A percentile compares a stretch with the other conserved stretches of the same genome.
These are phyloP conservation scores for Centropus bengalensis DNA, from an alignment of 2,113 vertebrate species.

Conservation along the genomic window DNA sequence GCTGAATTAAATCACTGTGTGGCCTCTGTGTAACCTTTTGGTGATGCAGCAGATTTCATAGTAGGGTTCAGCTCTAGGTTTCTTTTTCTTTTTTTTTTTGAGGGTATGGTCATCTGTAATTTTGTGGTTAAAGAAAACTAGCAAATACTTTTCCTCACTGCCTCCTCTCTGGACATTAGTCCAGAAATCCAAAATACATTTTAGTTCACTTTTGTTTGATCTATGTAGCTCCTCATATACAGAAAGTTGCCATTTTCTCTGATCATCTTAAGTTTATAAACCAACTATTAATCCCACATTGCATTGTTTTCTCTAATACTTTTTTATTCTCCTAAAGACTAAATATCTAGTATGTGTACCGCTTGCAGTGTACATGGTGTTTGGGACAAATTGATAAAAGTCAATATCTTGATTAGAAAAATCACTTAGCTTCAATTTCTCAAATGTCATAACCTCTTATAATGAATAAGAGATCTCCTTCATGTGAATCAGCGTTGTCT, in stretches of 20 bases:
- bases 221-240: not conserved
- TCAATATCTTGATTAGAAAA: constrained; percentile 19
- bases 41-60: not conserved
- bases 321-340: not conserved
- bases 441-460: not conserved
- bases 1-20: not conserved
- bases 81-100: not conserved
- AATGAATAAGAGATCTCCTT: constrained; percentile 8
- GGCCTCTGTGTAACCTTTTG: not conserved
- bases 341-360: not conserved
- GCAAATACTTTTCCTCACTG: not conserved
- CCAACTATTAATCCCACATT: not conserved
- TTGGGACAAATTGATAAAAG: not conserved
- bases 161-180: not conserved
- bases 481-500: not conserved
- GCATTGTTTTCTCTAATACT: not conserved
- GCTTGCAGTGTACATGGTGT: not conserved
- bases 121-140: not conserved
- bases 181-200: not conserved
- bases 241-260: not conserved
- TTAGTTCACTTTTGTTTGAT: not conserved
- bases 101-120: not conserved
- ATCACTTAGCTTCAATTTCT: not conserved
- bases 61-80: not conserved
- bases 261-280: not conserved